Evolutionary conservation across 2,113 vertebrate genomes (phyloP).

Genomic region (Alosa alosa): DNA sequence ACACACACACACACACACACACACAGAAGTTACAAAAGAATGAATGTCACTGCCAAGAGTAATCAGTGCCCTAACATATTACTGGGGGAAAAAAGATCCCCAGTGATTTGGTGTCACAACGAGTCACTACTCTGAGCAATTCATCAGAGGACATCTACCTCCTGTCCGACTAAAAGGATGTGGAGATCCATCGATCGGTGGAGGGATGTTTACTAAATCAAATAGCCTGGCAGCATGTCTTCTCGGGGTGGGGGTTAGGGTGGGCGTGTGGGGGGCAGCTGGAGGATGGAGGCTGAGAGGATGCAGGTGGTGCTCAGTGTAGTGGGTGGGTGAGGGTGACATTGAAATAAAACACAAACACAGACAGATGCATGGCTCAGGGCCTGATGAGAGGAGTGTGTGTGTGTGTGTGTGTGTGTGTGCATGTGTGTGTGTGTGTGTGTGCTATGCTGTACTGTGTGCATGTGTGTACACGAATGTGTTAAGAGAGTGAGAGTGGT

Average conservation of each 20-base stretch:
- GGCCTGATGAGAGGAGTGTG: neutral
- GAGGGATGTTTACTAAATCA: neutral
- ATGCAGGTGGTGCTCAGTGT: neutral
- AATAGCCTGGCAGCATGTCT: neutral
- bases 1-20: too few species aligned
- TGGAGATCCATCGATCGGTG: neutral
- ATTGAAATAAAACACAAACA: neutral
- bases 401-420: neutral
- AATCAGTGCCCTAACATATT: neutral
- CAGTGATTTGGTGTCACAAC: too few species aligned
- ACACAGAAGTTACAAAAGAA: too few species aligned
- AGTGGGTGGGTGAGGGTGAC: neutral
- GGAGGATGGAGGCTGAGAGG: neutral
- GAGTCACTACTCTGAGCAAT: neutral
- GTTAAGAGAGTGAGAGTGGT: neutral
- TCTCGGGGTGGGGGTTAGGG: neutral
- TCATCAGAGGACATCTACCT: neutral
- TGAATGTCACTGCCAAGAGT: neutral
- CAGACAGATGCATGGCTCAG: neutral
- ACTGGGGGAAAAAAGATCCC: too few species aligned
- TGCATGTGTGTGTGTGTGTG: neutral
- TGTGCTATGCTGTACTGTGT: neutral
- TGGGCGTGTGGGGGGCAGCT: neutral
- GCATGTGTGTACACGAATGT: neutral
- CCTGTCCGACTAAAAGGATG: neutral